phyloP scores from a whole-genome alignment of 2,888 invertebrate genomes.

The Coelopa pilipes region DNA sequence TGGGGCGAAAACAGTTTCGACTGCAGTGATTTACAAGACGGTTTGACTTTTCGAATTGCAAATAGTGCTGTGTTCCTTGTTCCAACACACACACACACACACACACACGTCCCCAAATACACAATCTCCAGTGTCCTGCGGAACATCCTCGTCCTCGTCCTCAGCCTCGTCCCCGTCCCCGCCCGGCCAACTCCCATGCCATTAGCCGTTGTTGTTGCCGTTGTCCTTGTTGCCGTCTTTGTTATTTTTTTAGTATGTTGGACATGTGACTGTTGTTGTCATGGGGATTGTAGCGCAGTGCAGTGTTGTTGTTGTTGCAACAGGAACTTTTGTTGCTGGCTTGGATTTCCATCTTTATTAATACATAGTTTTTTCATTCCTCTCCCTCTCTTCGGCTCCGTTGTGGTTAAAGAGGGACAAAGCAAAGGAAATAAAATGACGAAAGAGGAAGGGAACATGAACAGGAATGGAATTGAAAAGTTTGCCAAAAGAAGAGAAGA shows the following conservation, averaged over 20 bases:
- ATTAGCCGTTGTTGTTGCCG: neutral
- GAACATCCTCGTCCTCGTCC: no score
- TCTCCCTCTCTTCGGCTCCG: neutral
- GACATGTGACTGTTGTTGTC: constrained; percentile 8
- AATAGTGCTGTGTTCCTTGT: constrained; percentile 19
- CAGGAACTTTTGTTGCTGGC: neutral
- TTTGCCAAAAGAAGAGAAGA: neutral
- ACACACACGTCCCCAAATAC: neutral
- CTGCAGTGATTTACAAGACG: constrained; percentile 34
- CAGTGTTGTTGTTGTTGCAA: constrained; percentile 2
- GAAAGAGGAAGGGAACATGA: no score
- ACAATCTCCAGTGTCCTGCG: neutral
- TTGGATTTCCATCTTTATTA: constrained; percentile 18
- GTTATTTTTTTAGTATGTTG: neutral
- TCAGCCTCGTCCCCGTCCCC: neutral
- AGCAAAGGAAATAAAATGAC: no score
- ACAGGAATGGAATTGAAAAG: neutral
- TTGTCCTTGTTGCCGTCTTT: constrained; percentile 5
- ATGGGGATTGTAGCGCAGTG: no score
- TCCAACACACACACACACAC: neutral
- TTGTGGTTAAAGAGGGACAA: neutral
- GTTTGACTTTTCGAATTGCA: constrained; percentile 35
- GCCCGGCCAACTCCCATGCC: neutral
- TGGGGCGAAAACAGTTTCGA: neutral
- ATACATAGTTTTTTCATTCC: neutral